Percentiles rank a stretch among this genome's conserved stretches.
phyloP scores from a whole-genome alignment of 2,113 vertebrate species.

The Chauna torquata region DNA sequence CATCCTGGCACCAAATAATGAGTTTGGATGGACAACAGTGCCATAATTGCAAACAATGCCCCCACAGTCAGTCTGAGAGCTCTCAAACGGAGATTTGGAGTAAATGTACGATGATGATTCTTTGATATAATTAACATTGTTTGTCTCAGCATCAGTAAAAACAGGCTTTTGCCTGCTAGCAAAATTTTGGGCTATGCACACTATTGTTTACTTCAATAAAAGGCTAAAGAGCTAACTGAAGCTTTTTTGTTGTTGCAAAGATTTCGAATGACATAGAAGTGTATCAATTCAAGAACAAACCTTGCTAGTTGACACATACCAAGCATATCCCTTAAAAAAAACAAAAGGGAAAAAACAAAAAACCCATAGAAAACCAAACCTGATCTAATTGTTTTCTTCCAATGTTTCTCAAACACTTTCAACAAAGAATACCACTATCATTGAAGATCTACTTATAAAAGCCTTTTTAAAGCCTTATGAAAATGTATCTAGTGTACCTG shows the following conservation, averaged over 20 bases:
- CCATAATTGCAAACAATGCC: background rate
- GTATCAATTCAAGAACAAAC: background rate
- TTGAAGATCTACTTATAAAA: background rate
- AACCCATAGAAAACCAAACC: background rate
- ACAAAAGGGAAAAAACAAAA: background rate
- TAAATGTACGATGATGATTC: background rate
- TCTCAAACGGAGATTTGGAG: background rate
- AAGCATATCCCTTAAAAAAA: background rate
- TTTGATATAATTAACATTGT: background rate
- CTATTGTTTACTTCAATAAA: conserved; percentile 16
- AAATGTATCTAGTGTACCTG: background rate
- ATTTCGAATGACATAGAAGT: background rate
- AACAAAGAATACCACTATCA: background rate
- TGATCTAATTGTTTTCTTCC: background rate
- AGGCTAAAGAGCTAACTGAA: background rate
- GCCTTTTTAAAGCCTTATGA: background rate
- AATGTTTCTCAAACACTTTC: background rate
- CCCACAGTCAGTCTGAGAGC: background rate
- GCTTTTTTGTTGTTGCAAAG: background rate
- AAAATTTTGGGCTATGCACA: background rate
- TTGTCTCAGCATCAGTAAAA: conserved; percentile 32
- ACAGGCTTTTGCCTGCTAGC: conserved; percentile 5
- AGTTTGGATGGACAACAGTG: background rate
- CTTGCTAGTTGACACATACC: background rate
- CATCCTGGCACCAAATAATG: background rate